Conservation (phyloP, 1,140 invertebrate genomes). For the Drosophila prosaltans region DNA sequence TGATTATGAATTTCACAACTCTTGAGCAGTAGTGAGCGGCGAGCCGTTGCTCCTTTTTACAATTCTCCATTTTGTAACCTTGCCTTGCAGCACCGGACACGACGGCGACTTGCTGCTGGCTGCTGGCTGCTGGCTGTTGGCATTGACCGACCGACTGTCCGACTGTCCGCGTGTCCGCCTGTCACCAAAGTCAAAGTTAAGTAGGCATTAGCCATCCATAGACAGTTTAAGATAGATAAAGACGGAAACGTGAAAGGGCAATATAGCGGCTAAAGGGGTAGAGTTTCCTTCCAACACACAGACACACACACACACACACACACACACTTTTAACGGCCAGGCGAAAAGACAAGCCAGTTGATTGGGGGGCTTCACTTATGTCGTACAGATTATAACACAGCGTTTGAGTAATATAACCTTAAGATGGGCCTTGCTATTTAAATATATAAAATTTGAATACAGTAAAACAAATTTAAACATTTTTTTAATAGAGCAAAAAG, state of each 20-base stretch:
- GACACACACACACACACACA: too few relatives aligned
- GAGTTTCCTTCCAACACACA: too few relatives aligned
- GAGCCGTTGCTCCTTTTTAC: neutral
- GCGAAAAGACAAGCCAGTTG: constrained; percentile 49
- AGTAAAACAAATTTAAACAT: too few relatives aligned
- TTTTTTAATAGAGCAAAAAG: too few relatives aligned
- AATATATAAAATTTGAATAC: too few relatives aligned
- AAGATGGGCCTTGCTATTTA: neutral
- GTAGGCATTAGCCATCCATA: constrained; percentile 59
- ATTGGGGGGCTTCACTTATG: constrained; percentile 54
- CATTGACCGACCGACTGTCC: constrained; percentile 50
- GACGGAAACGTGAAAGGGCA: constrained; percentile 1
- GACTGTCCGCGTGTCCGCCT: constrained; percentile 64
- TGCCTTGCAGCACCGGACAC: constrained; percentile 27
- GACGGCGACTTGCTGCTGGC: neutral
- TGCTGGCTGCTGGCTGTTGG: constrained; percentile 14
- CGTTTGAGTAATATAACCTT: constrained; percentile 21
- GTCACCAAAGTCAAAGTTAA: constrained; percentile 79
- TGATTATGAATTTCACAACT: constrained; percentile 65
- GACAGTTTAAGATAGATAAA: constrained; percentile 7
- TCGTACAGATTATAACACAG: constrained; percentile 9
- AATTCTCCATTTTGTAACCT: constrained; percentile 56
- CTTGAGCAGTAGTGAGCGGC: constrained; percentile 17
- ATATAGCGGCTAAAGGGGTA: constrained; percentile 3
- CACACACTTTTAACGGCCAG: constrained; percentile 54